Conservation (phyloP, 2,888 invertebrate genomes). For the Creontiades dilutus region DNA sequence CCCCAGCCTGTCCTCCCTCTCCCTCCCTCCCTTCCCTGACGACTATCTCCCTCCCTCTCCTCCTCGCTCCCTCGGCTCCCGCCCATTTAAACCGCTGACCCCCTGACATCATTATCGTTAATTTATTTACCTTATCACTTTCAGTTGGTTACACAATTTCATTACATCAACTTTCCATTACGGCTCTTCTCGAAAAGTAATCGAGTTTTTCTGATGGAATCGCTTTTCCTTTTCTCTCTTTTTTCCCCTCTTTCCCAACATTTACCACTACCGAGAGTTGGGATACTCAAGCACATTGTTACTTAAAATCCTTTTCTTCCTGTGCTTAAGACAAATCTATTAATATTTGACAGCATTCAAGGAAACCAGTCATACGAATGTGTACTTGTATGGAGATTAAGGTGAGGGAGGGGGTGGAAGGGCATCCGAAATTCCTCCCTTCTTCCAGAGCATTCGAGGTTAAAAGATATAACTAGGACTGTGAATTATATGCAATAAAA, state of each 20-base stretch:
- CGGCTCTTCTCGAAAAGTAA: background rate
- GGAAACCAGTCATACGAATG: no score
- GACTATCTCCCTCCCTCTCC: background rate
- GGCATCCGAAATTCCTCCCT: no score
- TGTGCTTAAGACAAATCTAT: no score
- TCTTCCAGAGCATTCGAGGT: no score
- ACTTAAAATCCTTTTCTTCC: no score
- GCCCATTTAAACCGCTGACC: slow-evolving; percentile 38
- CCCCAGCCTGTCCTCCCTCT: background rate
- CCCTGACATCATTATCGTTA: slow-evolving; percentile 39
- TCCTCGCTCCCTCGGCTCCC: background rate
- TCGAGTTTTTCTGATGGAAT: background rate
- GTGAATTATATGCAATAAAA: no score
- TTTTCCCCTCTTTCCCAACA: background rate
- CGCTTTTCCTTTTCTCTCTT: background rate
- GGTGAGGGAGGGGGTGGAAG: no score
- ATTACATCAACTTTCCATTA: background rate
- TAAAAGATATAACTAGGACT: no score
- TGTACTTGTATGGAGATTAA: no score
- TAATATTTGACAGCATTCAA: no score
- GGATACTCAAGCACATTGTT: no score
- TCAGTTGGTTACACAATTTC: slow-evolving; percentile 35
- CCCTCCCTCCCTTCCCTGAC: background rate
- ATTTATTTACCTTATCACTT: slow-evolving; percentile 40
- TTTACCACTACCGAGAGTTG: background rate